These are phyloP conservation scores for Murina feae DNA, from an alignment of 2,113 vertebrate species.

Conservation along the genomic window DNA sequence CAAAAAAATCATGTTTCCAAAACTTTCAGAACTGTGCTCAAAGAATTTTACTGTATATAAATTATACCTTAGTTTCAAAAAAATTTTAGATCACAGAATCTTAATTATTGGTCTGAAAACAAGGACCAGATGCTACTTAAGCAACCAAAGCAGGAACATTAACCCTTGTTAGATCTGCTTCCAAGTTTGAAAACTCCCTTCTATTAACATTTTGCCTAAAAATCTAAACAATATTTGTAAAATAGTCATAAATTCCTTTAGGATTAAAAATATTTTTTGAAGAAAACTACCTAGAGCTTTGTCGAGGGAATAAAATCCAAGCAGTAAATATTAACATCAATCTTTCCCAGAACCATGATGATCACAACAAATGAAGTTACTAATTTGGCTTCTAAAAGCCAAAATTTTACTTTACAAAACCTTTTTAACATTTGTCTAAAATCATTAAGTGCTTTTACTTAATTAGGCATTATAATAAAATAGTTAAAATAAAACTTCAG, in stretches of 20 bases:
- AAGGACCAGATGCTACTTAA: not conserved
- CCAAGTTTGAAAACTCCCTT: not conserved
- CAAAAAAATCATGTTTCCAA: not conserved
- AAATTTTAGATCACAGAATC: not conserved
- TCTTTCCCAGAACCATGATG: not conserved
- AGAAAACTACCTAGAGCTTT: not conserved
- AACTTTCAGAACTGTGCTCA: not conserved
- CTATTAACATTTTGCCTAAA: not conserved
- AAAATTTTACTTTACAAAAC: constrained; percentile 15
- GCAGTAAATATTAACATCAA: not conserved
- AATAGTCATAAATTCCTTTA: not conserved
- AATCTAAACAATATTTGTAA: not conserved
- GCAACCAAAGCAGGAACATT: not conserved
- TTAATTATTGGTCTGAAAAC: not conserved
- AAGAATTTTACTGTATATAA: not conserved
- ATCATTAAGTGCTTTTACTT: constrained; percentile 18
- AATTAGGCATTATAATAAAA: constrained; percentile 6
- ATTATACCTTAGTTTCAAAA: not conserved
- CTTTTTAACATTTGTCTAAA: not conserved
- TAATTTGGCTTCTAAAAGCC: not conserved
- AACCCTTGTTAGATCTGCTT: not conserved
- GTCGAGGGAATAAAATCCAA: not conserved
- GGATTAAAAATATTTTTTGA: not conserved
- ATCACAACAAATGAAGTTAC: not conserved
- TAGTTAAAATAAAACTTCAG: not conserved